These are phyloP conservation scores for Microdon myrmicae DNA, from an alignment of 2,888 invertebrate species.

Conservation along the genomic window DNA sequence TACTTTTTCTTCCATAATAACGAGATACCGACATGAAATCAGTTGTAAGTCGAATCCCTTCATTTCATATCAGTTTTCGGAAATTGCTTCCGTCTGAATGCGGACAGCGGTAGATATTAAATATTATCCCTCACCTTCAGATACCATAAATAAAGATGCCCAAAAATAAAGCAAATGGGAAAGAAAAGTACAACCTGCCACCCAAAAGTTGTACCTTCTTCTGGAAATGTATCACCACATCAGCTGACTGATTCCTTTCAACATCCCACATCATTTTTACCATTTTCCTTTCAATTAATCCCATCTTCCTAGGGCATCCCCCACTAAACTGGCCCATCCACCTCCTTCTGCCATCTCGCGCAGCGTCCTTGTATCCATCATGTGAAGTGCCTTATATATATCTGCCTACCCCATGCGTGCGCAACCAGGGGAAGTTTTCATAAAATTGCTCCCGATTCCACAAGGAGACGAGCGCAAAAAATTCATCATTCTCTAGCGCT, in stretches of 20 bases:
- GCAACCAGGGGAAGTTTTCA: constrained; percentile 26
- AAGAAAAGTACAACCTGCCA: too few species aligned
- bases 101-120: constrained; percentile 20
- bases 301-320: constrained; percentile 14
- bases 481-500: constrained; percentile 3
- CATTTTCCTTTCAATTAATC: constrained; percentile 42
- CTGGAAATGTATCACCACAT: too few species aligned
- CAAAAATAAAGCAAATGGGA: too few species aligned
- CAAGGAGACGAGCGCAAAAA: background rate
- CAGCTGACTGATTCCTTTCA: too few species aligned
- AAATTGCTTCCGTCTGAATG: constrained; percentile 42
- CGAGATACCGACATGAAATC: too few species aligned
- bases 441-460: constrained; percentile 42
- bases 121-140: too few species aligned
- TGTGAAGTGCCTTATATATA: constrained; percentile 26
- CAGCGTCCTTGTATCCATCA: too few species aligned
- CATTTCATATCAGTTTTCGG: constrained; percentile 46
- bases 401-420: constrained; percentile 3
- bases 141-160: too few species aligned
- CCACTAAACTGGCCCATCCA: background rate
- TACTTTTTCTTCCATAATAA: too few species aligned
- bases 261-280: too few species aligned
- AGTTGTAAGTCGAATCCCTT: constrained; percentile 25
- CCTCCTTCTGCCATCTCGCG: too few species aligned
- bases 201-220: too few species aligned